Evolutionary conservation across 2,113 vertebrate genomes (phyloP).

Genomic region (Neotragus pygmaeus): DNA sequence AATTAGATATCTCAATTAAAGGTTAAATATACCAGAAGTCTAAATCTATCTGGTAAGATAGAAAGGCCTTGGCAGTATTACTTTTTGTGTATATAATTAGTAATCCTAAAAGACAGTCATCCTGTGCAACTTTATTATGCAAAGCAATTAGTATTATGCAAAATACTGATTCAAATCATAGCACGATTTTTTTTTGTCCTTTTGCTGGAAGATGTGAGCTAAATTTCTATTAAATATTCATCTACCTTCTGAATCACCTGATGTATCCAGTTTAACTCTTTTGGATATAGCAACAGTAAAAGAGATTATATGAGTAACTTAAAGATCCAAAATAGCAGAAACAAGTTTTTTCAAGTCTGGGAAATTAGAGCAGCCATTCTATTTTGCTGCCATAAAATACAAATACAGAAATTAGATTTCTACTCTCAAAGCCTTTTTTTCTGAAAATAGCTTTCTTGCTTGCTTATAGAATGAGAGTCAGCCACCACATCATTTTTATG

Average conservation of each 20-base stretch:
- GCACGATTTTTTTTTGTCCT: slow-evolving; percentile 17
- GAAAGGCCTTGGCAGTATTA: slow-evolving; percentile 37
- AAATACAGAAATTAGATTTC: not conserved
- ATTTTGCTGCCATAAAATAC: not conserved
- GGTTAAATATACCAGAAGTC: slow-evolving; percentile 46
- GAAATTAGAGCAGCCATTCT: not conserved
- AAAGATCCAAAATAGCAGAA: slow-evolving; percentile 10
- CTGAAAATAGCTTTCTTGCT: slow-evolving; percentile 15
- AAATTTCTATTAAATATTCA: slow-evolving; percentile 56
- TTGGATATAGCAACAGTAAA: not conserved
- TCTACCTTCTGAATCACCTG: not conserved
- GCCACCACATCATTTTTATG: not conserved
- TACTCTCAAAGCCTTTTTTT: not conserved
- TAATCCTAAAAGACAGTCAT: slow-evolving; percentile 60
- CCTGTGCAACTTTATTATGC: slow-evolving; percentile 38
- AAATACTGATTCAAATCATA: slow-evolving; percentile 46
- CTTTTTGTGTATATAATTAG: slow-evolving; percentile 68
- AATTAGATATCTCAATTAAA: slow-evolving; percentile 67
- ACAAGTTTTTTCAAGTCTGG: not conserved
- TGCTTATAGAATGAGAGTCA: not conserved
- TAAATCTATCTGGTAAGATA: slow-evolving; percentile 52
- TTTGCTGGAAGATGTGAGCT: not conserved
- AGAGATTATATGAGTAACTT: not conserved
- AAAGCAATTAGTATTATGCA: slow-evolving; percentile 64
- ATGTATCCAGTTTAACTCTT: not conserved